These are phyloP conservation scores for Sylvicola cinctus DNA, from an alignment of 2,888 invertebrate genomes.

Conservation along the genomic window DNA sequence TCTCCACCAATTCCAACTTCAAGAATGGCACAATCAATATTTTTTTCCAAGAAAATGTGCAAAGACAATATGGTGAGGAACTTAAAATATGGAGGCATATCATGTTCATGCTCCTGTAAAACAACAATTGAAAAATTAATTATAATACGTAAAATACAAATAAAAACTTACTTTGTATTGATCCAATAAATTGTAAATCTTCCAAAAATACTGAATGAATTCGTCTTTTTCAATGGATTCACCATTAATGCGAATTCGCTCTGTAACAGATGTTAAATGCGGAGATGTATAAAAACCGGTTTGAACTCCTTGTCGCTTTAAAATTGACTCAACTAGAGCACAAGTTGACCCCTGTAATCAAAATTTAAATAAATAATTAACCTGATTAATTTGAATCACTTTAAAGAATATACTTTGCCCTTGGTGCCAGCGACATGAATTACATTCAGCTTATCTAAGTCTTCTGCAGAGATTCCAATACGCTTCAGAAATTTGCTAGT, in stretches of 20 bases:
- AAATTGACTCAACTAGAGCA: slow-evolving; percentile 75
- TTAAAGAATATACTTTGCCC: slow-evolving; percentile 29
- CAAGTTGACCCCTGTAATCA: slow-evolving; percentile 65
- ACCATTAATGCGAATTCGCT: slow-evolving; percentile 80
- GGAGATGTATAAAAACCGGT: slow-evolving; percentile 96
- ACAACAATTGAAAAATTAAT: background rate
- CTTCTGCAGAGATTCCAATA: slow-evolving; percentile 38
- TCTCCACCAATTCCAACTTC: slow-evolving; percentile 97
- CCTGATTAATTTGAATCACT: background rate
- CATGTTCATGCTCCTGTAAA: slow-evolving; percentile 32
- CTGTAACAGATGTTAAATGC: slow-evolving; percentile 77
- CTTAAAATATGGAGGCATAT: slow-evolving; percentile 86
- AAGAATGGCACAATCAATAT: slow-evolving; percentile 78
- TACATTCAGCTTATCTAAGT: slow-evolving; percentile 53
- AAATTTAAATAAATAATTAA: slow-evolving; percentile 2
- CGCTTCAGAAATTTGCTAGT: slow-evolving; percentile 37
- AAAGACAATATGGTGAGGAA: slow-evolving; percentile 86
- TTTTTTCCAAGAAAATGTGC: slow-evolving; percentile 64
- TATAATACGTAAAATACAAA: no score
- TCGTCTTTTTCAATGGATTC: slow-evolving; percentile 44
- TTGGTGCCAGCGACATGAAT: slow-evolving; percentile 96
- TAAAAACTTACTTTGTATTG: slow-evolving; percentile 25
- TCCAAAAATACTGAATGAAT: slow-evolving; percentile 69
- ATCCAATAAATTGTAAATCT: slow-evolving; percentile 45
- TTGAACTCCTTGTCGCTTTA: slow-evolving; percentile 59